Base-by-base conservation (phyloP, 2,888 invertebrate genomes). In the Ptychoptera contaminata region DNA sequence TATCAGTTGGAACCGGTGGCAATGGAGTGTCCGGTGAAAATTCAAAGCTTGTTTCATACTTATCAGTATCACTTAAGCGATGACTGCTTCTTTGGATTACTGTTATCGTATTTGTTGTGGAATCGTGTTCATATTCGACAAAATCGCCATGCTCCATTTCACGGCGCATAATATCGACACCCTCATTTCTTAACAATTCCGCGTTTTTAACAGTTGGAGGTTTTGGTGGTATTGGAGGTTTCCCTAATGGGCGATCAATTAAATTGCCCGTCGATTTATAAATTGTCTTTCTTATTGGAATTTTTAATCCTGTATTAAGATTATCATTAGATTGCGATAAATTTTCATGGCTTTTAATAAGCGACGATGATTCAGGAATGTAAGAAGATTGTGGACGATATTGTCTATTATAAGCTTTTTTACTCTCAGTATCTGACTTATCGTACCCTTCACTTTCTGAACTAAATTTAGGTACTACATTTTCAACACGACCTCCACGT, bases 141-240 rank as follows among this genome's bases (percentile, higher is more conserved):
- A 64, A 63, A 51, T 64, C 63, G 1, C 65, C 65, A 16, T 62
- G 62, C 2, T 64, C 62, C 39, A 65, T 57, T 50, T 65, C 62
- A 23, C 54, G 54, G 52, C 64, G 62, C 44, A 66, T 60, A 38
- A 55, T 58, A 46, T 62, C 60, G 35, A 66, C 51, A 2, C 62
- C 65, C 32, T 56, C 53, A 48, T 66, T 66, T 10, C 57, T 56
- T 23, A 63, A 52, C 6, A 63, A 51, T 45, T 65, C 57, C 2
- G 66, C 66, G 31, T 58, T 60, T 46, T 64, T 65, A 2, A 51
- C 44, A 48, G 57, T 58, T 16, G 62, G 61, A 23, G 23, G 43
- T 42, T 62, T 63, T 3, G 65, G 64, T 23, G 58, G 50, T 41
- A 56, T 56, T 2, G 59, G 56, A 10, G 58, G 58, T 16, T 36